Evolutionary conservation across 2,888 invertebrate genomes (phyloP), one percentile per base, ranked within the genome.

Genomic region (Hyalella azteca): DNA sequence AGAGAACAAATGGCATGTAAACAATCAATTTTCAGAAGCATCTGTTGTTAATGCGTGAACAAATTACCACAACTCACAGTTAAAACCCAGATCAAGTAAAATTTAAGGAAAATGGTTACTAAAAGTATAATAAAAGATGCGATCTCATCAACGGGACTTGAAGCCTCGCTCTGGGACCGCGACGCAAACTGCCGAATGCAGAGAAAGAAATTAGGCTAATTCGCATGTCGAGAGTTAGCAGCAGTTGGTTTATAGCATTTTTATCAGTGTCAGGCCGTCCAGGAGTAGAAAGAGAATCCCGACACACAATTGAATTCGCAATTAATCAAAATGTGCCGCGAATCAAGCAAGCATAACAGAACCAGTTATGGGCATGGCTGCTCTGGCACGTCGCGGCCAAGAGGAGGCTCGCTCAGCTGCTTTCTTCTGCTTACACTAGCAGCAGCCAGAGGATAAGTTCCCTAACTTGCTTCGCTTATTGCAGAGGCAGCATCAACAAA

Each of bases 311-410:
- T 66, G 66, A 66, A 66, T 66, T 66, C 66, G 66, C 66, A 66
- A 66, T 66, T 66, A 66, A 66, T 66, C 66, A 66, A 39, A 66
- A 32, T 32, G 19, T 66, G 66, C 66, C 66, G 66, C 66, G 66
- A 66, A 66, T 66, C 66, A 66, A 66, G 66, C 66, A 66, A 66
- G 66, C 66, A 66, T 66, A 66, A 66, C 66, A 66, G 66, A 66
- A 66, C 66, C 66, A 66, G 66, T 66, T 36, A 36, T n/a, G 36
- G n/a, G n/a, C n/a, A n/a, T n/a, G n/a, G n/a, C n/a, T n/a, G n/a
- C n/a, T n/a, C n/a, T n/a, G n/a, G n/a, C n/a, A n/a, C 66, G 66
- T 19, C 15, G 66, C 36, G 11, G 54, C 54, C 54, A 54, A 29
- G 26, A 54, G 26, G 26, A 54, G 66, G 29, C 36, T 36, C 36